A percentile compares a stretch with the other conserved stretches of the same genome.
These are phyloP conservation scores for Drosophila ambigua DNA, from an alignment of 1,140 invertebrate genomes.

Conservation along the genomic window DNA sequence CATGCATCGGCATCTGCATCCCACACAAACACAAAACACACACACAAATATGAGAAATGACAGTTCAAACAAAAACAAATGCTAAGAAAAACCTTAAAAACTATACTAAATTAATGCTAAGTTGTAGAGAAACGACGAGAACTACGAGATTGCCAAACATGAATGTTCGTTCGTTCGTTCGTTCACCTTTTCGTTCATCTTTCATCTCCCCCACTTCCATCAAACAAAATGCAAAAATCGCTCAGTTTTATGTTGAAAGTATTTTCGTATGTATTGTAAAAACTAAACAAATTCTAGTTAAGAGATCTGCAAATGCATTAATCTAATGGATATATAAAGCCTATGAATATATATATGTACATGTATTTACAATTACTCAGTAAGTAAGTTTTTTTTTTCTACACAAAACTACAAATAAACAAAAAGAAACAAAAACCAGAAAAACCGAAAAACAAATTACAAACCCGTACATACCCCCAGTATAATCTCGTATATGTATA, in stretches of 20 bases:
- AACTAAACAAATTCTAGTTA: conserved; percentile 67
- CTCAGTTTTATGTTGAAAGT: conserved; percentile 52
- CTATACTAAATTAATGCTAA: conserved; percentile 12
- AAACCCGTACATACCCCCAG: conserved; percentile 23
- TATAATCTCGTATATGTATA: conserved; percentile 20
- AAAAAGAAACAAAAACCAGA: conserved; percentile 20
- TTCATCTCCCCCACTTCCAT: conserved; percentile 10
- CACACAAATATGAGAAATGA: conserved; percentile 6
- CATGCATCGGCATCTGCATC: neutral
- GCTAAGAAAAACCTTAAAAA: conserved; percentile 1
- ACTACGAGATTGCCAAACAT: conserved; percentile 43
- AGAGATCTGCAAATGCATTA: conserved; percentile 46
- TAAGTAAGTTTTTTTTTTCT: conserved; percentile 69
- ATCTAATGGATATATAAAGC: conserved; percentile 56
- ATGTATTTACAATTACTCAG: conserved; percentile 57
- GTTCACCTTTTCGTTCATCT: conserved; percentile 22
- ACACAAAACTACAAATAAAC: conserved; percentile 59
- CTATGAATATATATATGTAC: conserved; percentile 27
- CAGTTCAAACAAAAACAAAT: conserved; percentile 5
- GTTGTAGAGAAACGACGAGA: conserved; percentile 4
- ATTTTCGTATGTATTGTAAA: conserved; percentile 65
- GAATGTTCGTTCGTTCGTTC: neutral
- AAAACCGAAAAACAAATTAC: conserved; percentile 31
- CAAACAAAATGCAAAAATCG: conserved; percentile 23
- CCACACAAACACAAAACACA: conserved; percentile 3